Conservation (phyloP, 2,888 invertebrate species). For the Pandemis cinnamomeana region DNA sequence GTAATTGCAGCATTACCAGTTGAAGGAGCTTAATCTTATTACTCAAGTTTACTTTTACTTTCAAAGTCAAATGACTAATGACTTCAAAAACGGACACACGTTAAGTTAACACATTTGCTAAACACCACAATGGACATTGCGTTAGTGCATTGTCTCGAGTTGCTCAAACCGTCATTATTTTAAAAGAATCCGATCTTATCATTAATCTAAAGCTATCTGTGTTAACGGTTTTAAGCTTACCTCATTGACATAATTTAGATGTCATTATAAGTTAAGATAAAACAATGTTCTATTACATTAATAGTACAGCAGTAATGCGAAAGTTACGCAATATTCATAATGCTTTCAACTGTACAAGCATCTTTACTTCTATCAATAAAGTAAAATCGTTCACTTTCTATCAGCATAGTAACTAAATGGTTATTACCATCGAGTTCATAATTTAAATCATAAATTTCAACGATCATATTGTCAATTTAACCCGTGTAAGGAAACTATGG, state of each 20-base stretch:
- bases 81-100: conserved; percentile 12
- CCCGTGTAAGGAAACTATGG: not conserved
- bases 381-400: not conserved
- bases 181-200: conserved; percentile 13
- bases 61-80: conserved; percentile 34
- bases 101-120: conserved; percentile 3
- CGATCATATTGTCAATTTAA: not conserved
- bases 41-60: conserved; percentile 42
- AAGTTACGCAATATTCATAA: conserved; percentile 6
- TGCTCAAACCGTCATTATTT: conserved; percentile 14
- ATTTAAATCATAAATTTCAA: not conserved
- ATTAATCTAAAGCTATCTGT: conserved; percentile 12
- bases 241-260: conserved; percentile 5
- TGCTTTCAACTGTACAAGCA: not conserved
- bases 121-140: conserved; percentile 3
- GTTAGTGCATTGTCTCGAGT: conserved; percentile 15
- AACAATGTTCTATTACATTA: conserved; percentile 20
- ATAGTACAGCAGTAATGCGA: not conserved
- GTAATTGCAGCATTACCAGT: conserved; percentile 10
- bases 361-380: not conserved
- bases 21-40: conserved; percentile 13
- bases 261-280: conserved; percentile 4
- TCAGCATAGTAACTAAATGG: not conserved
- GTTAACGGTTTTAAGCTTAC: conserved; percentile 2
- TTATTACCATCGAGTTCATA: not conserved